Evolutionary conservation across 1,140 invertebrate species (phyloP).

Genomic region (Brachionus plicatilis): DNA sequence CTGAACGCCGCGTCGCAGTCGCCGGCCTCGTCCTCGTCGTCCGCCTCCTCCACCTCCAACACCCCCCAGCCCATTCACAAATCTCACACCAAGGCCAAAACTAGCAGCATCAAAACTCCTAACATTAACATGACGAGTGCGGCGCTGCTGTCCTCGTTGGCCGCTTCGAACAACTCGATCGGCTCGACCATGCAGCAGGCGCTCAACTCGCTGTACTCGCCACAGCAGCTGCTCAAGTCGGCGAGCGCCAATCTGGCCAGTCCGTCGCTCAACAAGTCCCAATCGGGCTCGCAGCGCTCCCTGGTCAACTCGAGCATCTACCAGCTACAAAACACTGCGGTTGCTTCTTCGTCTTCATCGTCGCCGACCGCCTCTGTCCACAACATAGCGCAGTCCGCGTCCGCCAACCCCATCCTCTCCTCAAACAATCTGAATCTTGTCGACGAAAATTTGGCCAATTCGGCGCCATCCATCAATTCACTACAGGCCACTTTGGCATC

Average conservation of each 20-base stretch:
- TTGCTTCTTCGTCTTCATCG: not conserved
- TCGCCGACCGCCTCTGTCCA: not conserved
- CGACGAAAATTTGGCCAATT: not conserved
- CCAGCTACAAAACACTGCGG: not conserved
- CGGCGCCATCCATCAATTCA: not conserved
- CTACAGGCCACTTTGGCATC: not conserved
- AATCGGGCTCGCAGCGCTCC: not conserved
- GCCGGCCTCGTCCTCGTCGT: not conserved
- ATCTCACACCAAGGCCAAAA: not conserved
- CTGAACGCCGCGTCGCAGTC: not conserved
- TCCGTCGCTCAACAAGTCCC: not conserved
- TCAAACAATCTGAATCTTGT: not conserved
- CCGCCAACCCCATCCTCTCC: not conserved
- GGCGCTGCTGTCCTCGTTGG: not conserved
- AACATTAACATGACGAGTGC: conserved; percentile 9
- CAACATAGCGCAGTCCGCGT: not conserved
- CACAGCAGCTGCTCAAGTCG: conserved; percentile 7
- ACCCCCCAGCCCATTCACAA: not conserved
- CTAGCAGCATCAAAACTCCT: not conserved
- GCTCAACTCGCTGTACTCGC: conserved; percentile 7
- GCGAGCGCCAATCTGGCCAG: not conserved
- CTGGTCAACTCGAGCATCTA: not conserved
- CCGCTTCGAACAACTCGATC: not conserved
- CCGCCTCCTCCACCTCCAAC: not conserved
- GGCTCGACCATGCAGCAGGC: conserved; percentile 26